These are phyloP conservation scores for Gordius sp. DNA, from an alignment of 2,888 invertebrate genomes.

Conservation along the genomic window DNA sequence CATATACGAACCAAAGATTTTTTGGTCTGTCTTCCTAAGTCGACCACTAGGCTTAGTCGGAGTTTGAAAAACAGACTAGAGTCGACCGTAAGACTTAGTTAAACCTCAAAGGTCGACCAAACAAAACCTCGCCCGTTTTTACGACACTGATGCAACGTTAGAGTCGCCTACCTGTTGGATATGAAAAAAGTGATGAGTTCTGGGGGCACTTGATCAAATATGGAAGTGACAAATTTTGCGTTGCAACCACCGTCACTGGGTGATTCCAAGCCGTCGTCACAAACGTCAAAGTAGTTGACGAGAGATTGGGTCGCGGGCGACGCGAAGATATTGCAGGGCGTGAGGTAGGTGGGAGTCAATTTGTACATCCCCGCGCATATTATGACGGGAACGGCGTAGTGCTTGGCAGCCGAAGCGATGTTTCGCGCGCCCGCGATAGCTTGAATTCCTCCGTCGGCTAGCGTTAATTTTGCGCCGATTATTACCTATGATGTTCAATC, in stretches of 20 bases:
- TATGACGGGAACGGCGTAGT: constrained; percentile 64
- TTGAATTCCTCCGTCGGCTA: constrained; percentile 24
- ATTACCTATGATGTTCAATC: neutral
- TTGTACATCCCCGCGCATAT: constrained; percentile 67
- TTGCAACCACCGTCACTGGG: neutral
- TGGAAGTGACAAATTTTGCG: constrained; percentile 47
- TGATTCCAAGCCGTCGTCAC: neutral
- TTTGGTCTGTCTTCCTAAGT: no score
- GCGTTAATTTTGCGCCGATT: neutral
- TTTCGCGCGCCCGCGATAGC: constrained; percentile 44
- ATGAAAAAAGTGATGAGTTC: constrained; percentile 68
- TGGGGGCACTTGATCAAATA: constrained; percentile 69
- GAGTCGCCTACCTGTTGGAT: constrained; percentile 54
- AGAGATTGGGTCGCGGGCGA: neutral
- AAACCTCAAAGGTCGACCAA: no score
- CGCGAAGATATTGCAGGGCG: neutral
- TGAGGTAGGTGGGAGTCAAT: constrained; percentile 38
- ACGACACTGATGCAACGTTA: no score
- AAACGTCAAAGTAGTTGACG: neutral
- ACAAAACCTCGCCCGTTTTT: no score
- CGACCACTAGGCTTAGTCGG: no score
- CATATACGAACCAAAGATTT: no score
- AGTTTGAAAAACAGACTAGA: no score
- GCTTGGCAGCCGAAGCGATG: constrained; percentile 55
- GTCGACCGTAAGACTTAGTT: no score